A percentile compares a stretch with the other conserved stretches of the same genome.
phyloP scores from a whole-genome alignment of 2,113 vertebrate species.

The Xiphorhynchus elegans region DNA sequence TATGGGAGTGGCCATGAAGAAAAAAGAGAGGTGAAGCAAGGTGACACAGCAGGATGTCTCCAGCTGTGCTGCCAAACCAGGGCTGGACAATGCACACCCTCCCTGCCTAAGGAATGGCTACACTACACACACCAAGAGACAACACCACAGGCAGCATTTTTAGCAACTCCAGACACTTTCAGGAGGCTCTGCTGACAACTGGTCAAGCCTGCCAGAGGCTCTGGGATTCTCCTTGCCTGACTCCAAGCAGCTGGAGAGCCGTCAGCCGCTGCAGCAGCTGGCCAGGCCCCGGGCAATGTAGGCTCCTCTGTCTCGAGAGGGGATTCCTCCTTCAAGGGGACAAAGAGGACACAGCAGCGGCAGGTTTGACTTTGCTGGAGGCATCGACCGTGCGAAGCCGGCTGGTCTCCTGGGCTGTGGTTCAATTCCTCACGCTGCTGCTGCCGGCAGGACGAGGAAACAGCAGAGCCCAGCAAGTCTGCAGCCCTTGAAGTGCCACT shows the following conservation, averaged over 20 bases:
- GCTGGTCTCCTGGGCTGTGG: conserved; percentile 57
- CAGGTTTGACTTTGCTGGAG: conserved; percentile 67
- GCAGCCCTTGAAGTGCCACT: conserved; percentile 46
- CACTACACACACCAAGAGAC: background rate
- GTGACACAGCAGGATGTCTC: accelerated
- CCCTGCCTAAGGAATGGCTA: background rate
- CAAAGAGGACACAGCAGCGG: conserved; percentile 51
- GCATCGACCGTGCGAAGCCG: conserved; percentile 29
- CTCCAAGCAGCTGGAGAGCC: background rate
- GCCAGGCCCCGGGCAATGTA: conserved; percentile 30
- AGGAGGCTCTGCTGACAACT: background rate
- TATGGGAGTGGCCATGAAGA: background rate
- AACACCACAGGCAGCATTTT: background rate
- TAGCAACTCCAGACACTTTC: background rate
- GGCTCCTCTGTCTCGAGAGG: conserved; percentile 1
- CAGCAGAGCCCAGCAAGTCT: conserved; percentile 53
- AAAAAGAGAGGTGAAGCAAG: background rate
- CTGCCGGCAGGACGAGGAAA: conserved; percentile 9
- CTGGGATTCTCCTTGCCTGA: background rate
- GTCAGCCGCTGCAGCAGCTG: background rate
- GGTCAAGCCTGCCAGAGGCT: background rate
- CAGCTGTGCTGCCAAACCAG: background rate
- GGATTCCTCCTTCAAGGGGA: conserved; percentile 60
- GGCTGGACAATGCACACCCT: background rate
- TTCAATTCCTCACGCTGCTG: conserved; percentile 37